Percentiles rank a stretch among this genome's conserved stretches.
phyloP scores from a whole-genome alignment of 2,797 vertebrate genomes.

The Sebastes trivittatus region DNA sequence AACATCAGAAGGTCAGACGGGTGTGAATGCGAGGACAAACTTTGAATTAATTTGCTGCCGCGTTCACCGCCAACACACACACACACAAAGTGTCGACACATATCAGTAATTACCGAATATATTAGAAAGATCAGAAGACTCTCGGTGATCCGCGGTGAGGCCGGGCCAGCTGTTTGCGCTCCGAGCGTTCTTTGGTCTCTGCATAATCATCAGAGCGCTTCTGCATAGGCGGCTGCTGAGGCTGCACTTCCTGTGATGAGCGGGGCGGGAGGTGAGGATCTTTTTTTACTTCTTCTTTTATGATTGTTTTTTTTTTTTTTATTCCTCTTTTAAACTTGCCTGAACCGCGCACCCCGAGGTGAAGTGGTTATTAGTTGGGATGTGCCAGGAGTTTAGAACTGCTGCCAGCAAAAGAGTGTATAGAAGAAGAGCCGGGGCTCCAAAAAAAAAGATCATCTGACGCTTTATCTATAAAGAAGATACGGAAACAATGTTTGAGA shows the following conservation, averaged over 20 bases:
- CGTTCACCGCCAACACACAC: neutral
- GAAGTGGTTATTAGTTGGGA: constrained; percentile 54
- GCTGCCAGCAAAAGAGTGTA: constrained; percentile 26
- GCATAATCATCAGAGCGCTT: constrained; percentile 65
- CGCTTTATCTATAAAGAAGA: constrained; percentile 39
- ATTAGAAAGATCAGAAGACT: constrained; percentile 73
- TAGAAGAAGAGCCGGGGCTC: constrained; percentile 3
- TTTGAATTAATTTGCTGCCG: constrained; percentile 29
- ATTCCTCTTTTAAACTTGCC: constrained; percentile 35
- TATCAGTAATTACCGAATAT: constrained; percentile 71
- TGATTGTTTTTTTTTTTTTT: constrained; percentile 13
- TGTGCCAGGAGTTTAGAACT: constrained; percentile 39
- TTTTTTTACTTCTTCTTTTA: constrained; percentile 18
- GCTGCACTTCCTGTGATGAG: constrained; percentile 70
- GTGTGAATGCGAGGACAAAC: neutral
- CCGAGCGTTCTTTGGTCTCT: constrained; percentile 58
- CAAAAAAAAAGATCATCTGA: constrained; percentile 20
- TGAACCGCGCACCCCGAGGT: constrained; percentile 36
- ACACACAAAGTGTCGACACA: constrained; percentile 20
- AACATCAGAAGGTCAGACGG: neutral
- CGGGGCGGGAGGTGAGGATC: constrained; percentile 19
- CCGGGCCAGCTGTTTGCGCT: constrained; percentile 69
- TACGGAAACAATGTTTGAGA: constrained; percentile 20
- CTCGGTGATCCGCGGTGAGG: constrained; percentile 53
- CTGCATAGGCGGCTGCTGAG: constrained; percentile 70